Evolutionary conservation across 2,113 vertebrate genomes (phyloP).

Genomic region (Lepus americanus): DNA sequence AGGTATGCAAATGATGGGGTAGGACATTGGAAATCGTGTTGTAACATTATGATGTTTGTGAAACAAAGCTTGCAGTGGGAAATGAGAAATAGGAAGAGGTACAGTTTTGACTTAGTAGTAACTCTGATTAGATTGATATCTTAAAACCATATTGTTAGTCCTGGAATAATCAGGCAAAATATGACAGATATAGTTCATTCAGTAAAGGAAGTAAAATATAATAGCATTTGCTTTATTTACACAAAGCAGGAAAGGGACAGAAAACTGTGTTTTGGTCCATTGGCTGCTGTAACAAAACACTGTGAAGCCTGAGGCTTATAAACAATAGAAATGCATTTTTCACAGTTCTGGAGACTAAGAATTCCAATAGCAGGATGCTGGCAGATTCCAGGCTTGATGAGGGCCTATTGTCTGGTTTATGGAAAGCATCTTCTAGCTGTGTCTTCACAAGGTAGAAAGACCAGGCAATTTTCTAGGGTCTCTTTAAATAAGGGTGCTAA

Average conservation of each 20-base stretch:
- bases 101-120: not conserved
- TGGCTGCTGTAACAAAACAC: not conserved
- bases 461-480: not conserved
- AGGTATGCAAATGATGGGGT: not conserved
- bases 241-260: not conserved
- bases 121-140: not conserved
- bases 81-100: not conserved
- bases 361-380: not conserved
- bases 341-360: not conserved
- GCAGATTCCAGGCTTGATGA: not conserved
- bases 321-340: not conserved
- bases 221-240: conserved; percentile 11
- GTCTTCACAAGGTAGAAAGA: not conserved
- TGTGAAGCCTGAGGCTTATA: not conserved
- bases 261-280: not conserved
- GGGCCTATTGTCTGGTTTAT: not conserved
- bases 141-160: not conserved
- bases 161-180: not conserved
- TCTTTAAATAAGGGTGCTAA: not conserved
- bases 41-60: not conserved
- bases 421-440: too few species aligned
- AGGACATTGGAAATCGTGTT: not conserved
- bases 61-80: not conserved
- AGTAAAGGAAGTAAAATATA: not conserved
- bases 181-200: not conserved